Evolutionary conservation across 2,888 invertebrate species (phyloP).

Genomic region (Rhyacophila evoluta): DNA sequence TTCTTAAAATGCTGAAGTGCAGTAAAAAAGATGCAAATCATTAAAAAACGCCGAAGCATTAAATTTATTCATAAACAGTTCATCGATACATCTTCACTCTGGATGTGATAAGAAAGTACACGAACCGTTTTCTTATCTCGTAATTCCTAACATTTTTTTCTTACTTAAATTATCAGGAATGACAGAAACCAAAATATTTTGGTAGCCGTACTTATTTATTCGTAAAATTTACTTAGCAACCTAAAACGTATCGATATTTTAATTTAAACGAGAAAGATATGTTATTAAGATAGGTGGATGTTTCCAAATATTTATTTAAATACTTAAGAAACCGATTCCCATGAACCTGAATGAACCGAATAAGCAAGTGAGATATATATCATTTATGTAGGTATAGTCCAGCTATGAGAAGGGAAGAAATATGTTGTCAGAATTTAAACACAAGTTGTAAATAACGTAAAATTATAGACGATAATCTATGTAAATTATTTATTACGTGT

Average conservation of each 20-base stretch:
- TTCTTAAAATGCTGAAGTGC: too few species aligned
- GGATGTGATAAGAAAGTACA: too few species aligned
- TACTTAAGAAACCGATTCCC: not conserved
- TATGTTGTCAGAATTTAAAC: not conserved
- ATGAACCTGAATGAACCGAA: not conserved
- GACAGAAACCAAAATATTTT: too few species aligned
- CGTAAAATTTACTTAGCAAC: too few species aligned
- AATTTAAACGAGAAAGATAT: not conserved
- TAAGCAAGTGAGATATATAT: too few species aligned
- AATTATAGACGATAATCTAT: constrained; percentile 6
- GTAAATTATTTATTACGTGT: not conserved
- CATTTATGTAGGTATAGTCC: not conserved
- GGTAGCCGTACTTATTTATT: not conserved
- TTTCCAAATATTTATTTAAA: not conserved
- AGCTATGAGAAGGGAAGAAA: not conserved
- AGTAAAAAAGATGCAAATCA: too few species aligned
- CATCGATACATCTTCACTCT: too few species aligned
- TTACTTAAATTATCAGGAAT: too few species aligned
- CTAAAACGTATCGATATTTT: not conserved
- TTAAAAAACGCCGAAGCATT: too few species aligned
- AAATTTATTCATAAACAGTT: too few species aligned
- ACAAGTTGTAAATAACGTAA: not conserved
- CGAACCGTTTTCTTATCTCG: too few species aligned
- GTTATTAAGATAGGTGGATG: not conserved
- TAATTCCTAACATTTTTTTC: too few species aligned